Evolutionary conservation across 2,113 vertebrate species (phyloP).

Genomic region (Brienomyrus brachyistius): DNA sequence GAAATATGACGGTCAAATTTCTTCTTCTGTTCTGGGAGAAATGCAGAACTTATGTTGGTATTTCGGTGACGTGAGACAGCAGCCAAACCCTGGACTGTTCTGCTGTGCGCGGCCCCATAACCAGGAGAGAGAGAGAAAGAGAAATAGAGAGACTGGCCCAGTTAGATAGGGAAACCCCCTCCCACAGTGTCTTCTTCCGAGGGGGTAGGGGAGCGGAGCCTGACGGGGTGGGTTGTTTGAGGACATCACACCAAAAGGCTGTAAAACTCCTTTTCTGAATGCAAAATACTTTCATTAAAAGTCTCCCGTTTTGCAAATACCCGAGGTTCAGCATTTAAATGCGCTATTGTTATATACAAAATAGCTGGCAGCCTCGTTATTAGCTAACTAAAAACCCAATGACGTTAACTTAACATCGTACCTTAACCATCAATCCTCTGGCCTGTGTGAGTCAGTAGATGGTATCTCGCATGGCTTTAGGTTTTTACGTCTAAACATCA

Average conservation of each 20-base stretch:
- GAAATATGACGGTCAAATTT: neutral
- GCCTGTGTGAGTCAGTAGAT: neutral
- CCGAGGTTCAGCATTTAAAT: neutral
- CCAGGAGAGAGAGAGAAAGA: too few relatives aligned
- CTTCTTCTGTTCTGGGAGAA: neutral
- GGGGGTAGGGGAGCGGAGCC: too few relatives aligned
- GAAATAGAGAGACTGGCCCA: too few relatives aligned
- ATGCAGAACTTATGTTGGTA: neutral
- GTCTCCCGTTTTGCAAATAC: neutral
- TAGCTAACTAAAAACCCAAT: neutral
- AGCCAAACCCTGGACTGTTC: neutral
- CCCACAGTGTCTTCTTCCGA: neutral
- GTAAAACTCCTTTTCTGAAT: neutral
- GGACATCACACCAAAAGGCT: neutral
- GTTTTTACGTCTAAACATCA: neutral
- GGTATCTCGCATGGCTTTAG: neutral
- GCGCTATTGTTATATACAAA: neutral
- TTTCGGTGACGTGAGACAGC: neutral
- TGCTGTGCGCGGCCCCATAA: neutral
- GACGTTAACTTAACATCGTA: neutral
- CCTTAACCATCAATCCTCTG: neutral
- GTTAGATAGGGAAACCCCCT: too few relatives aligned
- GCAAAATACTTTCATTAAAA: neutral
- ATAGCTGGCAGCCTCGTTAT: neutral
- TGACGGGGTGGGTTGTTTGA: neutral